These are phyloP conservation scores for Tauraco erythrolophus DNA, from an alignment of 2,113 vertebrate species.

Conservation along the genomic window DNA sequence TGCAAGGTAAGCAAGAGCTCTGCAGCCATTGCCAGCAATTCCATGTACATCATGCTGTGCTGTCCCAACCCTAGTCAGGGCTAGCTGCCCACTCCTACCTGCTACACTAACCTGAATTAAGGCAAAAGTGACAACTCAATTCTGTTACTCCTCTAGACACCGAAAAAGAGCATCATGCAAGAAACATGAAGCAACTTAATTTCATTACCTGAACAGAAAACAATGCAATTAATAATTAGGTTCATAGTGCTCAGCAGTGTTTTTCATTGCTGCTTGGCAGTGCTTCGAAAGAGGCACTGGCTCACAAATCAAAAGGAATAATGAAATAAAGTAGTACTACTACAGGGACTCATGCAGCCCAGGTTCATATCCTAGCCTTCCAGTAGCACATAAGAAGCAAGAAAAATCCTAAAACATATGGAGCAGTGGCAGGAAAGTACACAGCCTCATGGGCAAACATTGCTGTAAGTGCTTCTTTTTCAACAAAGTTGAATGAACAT, in stretches of 20 bases:
- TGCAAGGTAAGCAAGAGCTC: background rate
- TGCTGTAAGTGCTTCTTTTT: background rate
- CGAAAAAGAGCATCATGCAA: background rate
- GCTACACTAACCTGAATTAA: background rate
- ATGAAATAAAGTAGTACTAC: background rate
- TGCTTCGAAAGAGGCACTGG: background rate
- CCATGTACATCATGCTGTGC: fast-evolving
- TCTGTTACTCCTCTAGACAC: background rate
- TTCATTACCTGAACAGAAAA: background rate
- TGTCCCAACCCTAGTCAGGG: background rate
- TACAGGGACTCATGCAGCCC: background rate
- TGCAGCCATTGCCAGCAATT: background rate
- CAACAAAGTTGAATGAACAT: background rate
- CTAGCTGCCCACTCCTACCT: background rate
- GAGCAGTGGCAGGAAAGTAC: background rate
- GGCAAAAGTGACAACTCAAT: background rate
- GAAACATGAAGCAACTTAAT: background rate
- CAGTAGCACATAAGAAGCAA: background rate
- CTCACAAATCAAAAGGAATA: background rate
- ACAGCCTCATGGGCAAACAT: too few relatives aligned
- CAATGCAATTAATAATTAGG: background rate
- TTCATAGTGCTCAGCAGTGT: background rate
- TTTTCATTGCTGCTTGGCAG: background rate
- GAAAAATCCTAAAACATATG: background rate
- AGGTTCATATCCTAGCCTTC: background rate